Base-by-base conservation (phyloP, 2,113 vertebrate species). In the Oncorhynchus masou region DNA sequence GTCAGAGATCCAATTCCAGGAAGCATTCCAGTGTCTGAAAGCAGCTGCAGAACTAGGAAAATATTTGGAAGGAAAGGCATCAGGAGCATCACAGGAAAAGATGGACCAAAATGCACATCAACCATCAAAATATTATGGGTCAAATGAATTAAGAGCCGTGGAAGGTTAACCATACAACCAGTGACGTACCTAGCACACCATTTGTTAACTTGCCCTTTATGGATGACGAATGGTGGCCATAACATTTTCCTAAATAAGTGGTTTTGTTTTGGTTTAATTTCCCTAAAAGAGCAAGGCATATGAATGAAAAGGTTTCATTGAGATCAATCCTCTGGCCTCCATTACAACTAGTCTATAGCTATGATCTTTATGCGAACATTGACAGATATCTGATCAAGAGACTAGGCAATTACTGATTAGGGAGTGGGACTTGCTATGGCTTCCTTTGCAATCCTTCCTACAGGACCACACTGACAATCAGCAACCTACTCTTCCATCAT, bases 1-100 rank as follows among this genome's bases (percentile, higher is more conserved):
- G 57, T 80, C 75, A 84, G 73, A 74, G 74, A 84, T 75, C 79
- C 34, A 79, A 83, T 76, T 86, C 76, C 84, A 82, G 82, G 84
- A 90, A 88, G 82, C n/a, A 65, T 68, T 75, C 72, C 65, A 76
- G 22, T 2, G 2, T 57, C 3, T 12, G 54, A 49, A 66, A 19
- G 39, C 66, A 75, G 77, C 70, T 72, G 49, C 59, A 72, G 62
- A 49, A 60, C 31, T 78, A 71, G 62, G 80, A 75, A 82, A 79
- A 76, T 78, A 71, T 74, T 69, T 69, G 67, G 74, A 64, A 45
- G 13, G 25, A 87, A 4, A 34, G 19, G 51, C 27, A 71, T 19
- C 71, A 11, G 45, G 84, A 27, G 78, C 79, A 80, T 71, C 68
- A 48, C 62, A 57, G 78, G 77, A 80, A n/a, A 31, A 70, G 20